These are phyloP conservation scores for Eudasyphora cyanicolor DNA, from an alignment of 2,888 invertebrate genomes.

Conservation along the genomic window DNA sequence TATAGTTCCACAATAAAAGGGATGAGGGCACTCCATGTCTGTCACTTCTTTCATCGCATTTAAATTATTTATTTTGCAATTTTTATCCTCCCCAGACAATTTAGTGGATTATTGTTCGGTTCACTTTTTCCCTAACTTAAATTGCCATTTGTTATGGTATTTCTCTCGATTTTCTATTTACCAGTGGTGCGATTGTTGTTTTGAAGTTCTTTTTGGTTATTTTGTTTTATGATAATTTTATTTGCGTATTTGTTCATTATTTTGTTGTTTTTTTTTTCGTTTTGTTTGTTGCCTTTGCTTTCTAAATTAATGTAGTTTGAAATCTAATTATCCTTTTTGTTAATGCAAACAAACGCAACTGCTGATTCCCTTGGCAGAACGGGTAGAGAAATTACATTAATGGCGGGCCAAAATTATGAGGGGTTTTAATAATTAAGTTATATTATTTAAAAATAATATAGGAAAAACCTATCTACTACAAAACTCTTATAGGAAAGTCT, in stretches of 20 bases:
- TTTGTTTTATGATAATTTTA: slow-evolving; percentile 5
- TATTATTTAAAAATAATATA: too few species aligned
- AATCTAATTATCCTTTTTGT: slow-evolving; percentile 16
- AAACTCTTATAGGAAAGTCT: too few species aligned
- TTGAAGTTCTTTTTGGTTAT: background rate
- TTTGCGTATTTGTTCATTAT: background rate
- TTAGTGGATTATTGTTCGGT: background rate
- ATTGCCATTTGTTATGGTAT: background rate
- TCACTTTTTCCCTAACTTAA: background rate
- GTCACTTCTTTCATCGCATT: too few species aligned
- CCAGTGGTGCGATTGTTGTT: background rate
- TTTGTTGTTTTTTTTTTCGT: background rate
- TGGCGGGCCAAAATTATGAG: too few species aligned
- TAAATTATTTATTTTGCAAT: background rate
- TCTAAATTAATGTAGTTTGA: background rate
- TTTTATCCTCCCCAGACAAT: background rate
- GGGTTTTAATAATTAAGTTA: too few species aligned
- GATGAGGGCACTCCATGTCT: background rate
- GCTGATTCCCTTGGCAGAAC: background rate
- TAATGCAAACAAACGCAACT: background rate
- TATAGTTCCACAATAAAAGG: too few species aligned
- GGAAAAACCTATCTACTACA: too few species aligned
- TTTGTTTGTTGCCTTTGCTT: background rate
- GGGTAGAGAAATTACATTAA: background rate
- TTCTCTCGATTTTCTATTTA: background rate